Base-by-base conservation (phyloP, 1,140 invertebrate species). In the Pygmarrhopalites habei region DNA sequence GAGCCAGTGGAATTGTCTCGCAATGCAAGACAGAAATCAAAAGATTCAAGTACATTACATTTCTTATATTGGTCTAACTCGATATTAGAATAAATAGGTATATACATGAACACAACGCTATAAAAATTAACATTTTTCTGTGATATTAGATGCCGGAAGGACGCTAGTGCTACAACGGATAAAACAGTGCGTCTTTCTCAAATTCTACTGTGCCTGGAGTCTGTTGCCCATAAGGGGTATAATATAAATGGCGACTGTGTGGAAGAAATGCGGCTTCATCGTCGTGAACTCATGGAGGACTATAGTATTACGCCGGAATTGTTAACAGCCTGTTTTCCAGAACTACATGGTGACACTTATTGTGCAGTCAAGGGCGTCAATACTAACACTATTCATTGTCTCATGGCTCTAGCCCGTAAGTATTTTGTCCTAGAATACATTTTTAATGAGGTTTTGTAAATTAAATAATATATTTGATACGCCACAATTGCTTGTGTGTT, bases 341-440 rank as follows among this genome's bases (percentile, higher is more conserved):
- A 97, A 74, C n/a, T n/a, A n/a, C n/a, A n/a, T n/a, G 93, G 96
- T 62, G 78, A 79, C 29, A 81, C 75, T 23, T 85, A 86, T 73
- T 91, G 88, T 74, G 82, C 79, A 66, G 74, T 73, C 7, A 76
- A 90, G 55, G 87, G 91, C 75, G 75, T 84, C 58, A 87, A 86
- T 28, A 92, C 92, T 0, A 86, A 86, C 73, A 96, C 93, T 0
- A 86, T 99, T 66, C 95, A 98, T 76, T 99, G 95, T 75, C 77
- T 99, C 46, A 94, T 99, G 92, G 87, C 90, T 56, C 86, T 93
- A 77, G 88, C 91, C 2, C 82, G n/a, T n/a, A n/a, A n/a, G n/a
- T n/a, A n/a, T n/a, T n/a, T n/a, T n/a, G n/a, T n/a, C n/a, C n/a
- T n/a, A n/a, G n/a, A n/a, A n/a, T n/a, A n/a, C n/a, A n/a, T n/a